These are phyloP conservation scores for Erebia palarica DNA, from an alignment of 2,888 invertebrate genomes.

Conservation along the genomic window DNA sequence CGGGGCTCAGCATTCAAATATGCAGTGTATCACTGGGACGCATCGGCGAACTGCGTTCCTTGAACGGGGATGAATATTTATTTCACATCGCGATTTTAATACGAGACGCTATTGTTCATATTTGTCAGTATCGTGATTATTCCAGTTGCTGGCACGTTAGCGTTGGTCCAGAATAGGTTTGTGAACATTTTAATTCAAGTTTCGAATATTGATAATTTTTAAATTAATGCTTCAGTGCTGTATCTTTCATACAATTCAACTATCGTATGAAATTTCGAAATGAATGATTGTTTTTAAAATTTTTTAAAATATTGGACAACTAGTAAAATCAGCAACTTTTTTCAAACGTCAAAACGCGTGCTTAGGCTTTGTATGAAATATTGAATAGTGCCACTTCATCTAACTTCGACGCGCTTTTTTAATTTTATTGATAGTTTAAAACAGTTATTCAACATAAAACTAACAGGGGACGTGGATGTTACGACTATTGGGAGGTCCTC, in stretches of 20 bases:
- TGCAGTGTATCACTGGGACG: constrained; percentile 61
- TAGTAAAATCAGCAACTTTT: too few species aligned
- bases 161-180: constrained; percentile 44
- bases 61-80: constrained; percentile 76
- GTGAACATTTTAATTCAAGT: constrained; percentile 31
- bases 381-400: background rate
- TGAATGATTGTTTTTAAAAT: background rate
- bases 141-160: constrained; percentile 17
- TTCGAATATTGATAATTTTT: constrained; percentile 22
- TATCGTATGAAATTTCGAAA: background rate
- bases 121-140: constrained; percentile 55
- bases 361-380: background rate
- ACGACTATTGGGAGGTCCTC: too few species aligned
- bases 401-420: background rate
- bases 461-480: too few species aligned
- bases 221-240: constrained; percentile 3
- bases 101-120: constrained; percentile 63
- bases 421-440: background rate
- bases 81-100: constrained; percentile 62
- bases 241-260: background rate
- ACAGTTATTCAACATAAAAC: too few species aligned
- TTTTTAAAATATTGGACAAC: too few species aligned
- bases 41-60: constrained; percentile 60
- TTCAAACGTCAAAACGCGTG: too few species aligned
- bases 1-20: constrained; percentile 70